These are phyloP conservation scores for Eupithecia insigniata DNA, from an alignment of 2,888 invertebrate species.

Conservation along the genomic window DNA sequence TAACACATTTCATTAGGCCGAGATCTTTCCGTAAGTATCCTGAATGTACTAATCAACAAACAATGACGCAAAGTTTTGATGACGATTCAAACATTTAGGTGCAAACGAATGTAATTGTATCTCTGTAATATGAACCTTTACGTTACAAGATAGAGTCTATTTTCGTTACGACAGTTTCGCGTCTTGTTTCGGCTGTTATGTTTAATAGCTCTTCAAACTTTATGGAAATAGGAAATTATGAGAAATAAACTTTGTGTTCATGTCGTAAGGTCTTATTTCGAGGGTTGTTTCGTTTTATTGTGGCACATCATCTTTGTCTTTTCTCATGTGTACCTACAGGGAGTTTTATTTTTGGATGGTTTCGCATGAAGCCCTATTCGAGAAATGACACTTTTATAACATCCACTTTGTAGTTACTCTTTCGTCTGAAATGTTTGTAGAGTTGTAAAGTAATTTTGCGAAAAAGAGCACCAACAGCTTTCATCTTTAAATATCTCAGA, in stretches of 20 bases:
- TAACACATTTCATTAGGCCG: slow-evolving; percentile 20
- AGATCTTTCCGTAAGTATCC: slow-evolving; percentile 26
- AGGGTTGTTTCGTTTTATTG: slow-evolving; percentile 32
- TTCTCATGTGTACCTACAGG: slow-evolving; percentile 8
- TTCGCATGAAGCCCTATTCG: not conserved
- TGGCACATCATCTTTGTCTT: slow-evolving; percentile 25
- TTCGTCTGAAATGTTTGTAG: not conserved
- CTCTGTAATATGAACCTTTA: slow-evolving; percentile 13
- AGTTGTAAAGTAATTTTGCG: slow-evolving; percentile 8
- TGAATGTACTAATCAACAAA: slow-evolving; percentile 38
- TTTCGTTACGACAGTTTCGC: slow-evolving; percentile 22
- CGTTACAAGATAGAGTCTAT: not conserved
- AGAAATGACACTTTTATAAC: slow-evolving; percentile 1
- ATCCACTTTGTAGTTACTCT: slow-evolving; percentile 7
- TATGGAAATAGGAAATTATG: slow-evolving; percentile 45
- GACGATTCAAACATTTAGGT: slow-evolving; percentile 29
- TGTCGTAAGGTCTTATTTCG: slow-evolving; percentile 48
- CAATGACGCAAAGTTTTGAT: slow-evolving; percentile 37
- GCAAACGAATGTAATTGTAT: slow-evolving; percentile 5
- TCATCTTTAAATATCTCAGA: not conserved
- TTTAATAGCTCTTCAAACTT: slow-evolving; percentile 51
- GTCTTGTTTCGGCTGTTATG: slow-evolving; percentile 47
- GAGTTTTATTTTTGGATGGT: slow-evolving; percentile 12
- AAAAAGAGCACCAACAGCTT: not conserved
- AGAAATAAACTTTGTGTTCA: slow-evolving; percentile 48